Percentiles rank a stretch among this genome's conserved stretches.
phyloP scores from a whole-genome alignment of 2,797 vertebrate genomes.

The Pteronotus mesoamericanus region DNA sequence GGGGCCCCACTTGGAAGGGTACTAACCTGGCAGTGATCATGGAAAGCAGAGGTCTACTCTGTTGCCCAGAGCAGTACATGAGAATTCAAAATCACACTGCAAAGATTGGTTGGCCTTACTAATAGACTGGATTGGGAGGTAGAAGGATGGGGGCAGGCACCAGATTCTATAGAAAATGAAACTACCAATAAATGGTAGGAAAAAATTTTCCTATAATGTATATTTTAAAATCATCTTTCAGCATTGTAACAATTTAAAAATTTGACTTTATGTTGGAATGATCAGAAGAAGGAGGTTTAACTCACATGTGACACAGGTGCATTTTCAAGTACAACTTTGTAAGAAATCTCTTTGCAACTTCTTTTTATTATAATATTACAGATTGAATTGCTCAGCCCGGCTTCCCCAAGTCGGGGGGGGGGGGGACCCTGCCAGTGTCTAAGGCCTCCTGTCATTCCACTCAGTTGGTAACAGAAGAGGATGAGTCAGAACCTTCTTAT shows the following conservation, averaged over 20 bases:
- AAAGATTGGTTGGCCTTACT: neutral
- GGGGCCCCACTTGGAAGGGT: neutral
- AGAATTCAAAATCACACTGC: neutral
- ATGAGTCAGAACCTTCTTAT: neutral
- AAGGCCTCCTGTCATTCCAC: neutral
- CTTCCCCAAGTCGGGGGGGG: conserved; percentile 17
- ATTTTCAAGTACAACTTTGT: neutral
- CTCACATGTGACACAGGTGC: neutral
- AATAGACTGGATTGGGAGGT: no score
- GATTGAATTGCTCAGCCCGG: neutral
- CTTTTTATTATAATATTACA: neutral
- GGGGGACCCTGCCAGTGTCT: conserved; percentile 33
- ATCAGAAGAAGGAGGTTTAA: no score
- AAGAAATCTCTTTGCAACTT: neutral
- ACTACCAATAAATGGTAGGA: neutral
- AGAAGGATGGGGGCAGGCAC: accelerated
- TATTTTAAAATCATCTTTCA: neutral
- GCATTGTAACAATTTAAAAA: neutral
- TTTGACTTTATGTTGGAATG: neutral
- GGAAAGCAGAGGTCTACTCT: neutral
- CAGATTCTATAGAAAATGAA: neutral
- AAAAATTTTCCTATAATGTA: no score
- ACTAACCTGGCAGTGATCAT: neutral
- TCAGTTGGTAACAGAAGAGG: neutral
- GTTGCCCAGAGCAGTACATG: neutral